Conservation (phyloP, 2,113 vertebrate genomes). For the Pantherophis guttatus region DNA sequence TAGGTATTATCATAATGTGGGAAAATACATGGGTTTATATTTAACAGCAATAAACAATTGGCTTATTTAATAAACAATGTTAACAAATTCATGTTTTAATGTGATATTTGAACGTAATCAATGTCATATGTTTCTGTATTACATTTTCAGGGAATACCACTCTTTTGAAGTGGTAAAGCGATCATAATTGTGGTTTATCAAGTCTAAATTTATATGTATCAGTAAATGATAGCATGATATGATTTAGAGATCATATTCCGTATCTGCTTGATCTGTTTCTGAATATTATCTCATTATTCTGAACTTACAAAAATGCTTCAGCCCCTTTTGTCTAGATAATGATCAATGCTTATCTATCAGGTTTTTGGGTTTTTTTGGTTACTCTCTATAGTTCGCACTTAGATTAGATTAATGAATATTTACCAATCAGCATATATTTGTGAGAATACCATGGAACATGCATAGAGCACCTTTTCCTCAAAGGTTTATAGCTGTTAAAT, state of each 20-base stretch:
- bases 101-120: neutral
- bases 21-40: neutral
- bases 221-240: neutral
- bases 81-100: neutral
- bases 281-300: neutral
- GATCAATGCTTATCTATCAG: neutral
- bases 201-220: neutral
- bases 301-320: neutral
- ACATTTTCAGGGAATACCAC: neutral
- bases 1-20: neutral
- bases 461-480: neutral
- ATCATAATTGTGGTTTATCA: neutral
- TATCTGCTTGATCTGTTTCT: neutral
- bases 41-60: neutral
- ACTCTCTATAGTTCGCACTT: neutral
- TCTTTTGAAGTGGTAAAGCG: neutral
- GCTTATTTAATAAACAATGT: neutral
- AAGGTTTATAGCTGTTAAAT: neutral
- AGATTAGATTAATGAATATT: neutral
- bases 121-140: neutral
- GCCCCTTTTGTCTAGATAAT: neutral
- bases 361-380: neutral
- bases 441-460: neutral
- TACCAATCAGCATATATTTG: neutral
- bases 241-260: neutral